Evolutionary conservation across 2,888 invertebrate species (phyloP).

Genomic region (Dexiosoma caninum): DNA sequence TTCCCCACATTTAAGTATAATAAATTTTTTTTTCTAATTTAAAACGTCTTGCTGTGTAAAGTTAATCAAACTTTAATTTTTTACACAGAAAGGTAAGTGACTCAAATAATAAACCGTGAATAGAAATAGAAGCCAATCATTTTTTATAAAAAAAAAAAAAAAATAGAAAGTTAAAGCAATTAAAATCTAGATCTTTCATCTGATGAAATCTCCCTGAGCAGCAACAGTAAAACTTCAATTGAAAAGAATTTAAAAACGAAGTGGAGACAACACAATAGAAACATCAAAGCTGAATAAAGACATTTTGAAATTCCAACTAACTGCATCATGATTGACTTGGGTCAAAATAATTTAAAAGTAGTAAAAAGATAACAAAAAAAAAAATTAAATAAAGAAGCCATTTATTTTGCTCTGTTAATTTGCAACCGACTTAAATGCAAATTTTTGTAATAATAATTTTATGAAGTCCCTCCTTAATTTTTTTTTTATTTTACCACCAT

Average conservation of each 20-base stretch:
- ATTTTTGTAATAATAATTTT: slow-evolving; percentile 15
- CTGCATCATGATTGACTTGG: slow-evolving; percentile 37
- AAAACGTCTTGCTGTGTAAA: too few relatives aligned
- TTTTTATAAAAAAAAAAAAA: too few relatives aligned
- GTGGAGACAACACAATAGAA: not conserved
- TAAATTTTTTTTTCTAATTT: too few relatives aligned
- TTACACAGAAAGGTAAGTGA: too few relatives aligned
- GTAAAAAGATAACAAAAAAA: not conserved
- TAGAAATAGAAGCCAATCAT: too few relatives aligned
- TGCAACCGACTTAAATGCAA: not conserved
- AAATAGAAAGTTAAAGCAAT: too few relatives aligned
- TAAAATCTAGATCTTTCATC: too few relatives aligned
- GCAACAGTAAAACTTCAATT: slow-evolving; percentile 30
- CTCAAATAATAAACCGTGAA: too few relatives aligned
- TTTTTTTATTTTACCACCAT: not conserved
- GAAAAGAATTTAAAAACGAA: not conserved
- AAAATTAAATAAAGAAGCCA: not conserved
- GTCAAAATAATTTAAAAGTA: slow-evolving; percentile 50
- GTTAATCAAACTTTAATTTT: too few relatives aligned
- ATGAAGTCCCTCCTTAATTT: not conserved
- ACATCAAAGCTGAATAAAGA: slow-evolving; percentile 21
- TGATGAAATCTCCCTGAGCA: too few relatives aligned
- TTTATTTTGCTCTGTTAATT: too few relatives aligned
- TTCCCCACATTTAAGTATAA: too few relatives aligned
- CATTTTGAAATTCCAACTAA: not conserved